Percentiles rank a stretch among this genome's conserved stretches.
These are phyloP conservation scores for Dinomys branickii DNA, from an alignment of 2,113 vertebrate genomes.

Conservation along the genomic window DNA sequence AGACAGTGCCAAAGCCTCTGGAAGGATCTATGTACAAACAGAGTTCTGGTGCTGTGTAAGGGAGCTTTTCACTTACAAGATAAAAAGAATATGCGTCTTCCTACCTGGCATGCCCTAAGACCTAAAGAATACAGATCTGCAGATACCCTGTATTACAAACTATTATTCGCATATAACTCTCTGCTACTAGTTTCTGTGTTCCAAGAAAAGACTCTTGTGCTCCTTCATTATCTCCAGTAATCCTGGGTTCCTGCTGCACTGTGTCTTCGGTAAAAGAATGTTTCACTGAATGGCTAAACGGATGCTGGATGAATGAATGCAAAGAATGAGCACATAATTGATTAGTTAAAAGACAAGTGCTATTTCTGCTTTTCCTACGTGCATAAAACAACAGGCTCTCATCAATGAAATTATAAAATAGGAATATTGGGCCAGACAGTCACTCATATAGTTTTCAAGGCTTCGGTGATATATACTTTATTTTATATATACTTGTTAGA, in stretches of 20 bases:
- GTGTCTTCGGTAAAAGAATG: no score
- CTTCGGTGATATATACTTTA: neutral
- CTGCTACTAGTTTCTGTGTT: neutral
- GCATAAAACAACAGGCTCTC: neutral
- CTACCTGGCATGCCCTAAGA: neutral
- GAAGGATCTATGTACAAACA: neutral
- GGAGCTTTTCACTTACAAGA: neutral
- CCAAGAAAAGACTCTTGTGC: no score
- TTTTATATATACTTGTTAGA: neutral
- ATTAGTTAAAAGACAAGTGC: neutral
- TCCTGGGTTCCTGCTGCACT: no score
- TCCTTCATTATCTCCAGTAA: no score
- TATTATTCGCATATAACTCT: neutral
- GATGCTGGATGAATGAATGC: no score
- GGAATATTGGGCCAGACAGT: neutral
- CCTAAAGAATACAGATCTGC: neutral
- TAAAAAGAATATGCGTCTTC: neutral
- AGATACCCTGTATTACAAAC: neutral
- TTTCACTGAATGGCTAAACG: no score
- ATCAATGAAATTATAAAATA: neutral
- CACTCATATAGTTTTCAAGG: neutral
- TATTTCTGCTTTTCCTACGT: neutral
- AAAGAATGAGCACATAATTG: neutral
- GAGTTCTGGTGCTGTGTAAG: neutral
- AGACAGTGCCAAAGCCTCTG: neutral